Conservation (phyloP, 2,113 vertebrate species). For the Rhabdomys dilectus region DNA sequence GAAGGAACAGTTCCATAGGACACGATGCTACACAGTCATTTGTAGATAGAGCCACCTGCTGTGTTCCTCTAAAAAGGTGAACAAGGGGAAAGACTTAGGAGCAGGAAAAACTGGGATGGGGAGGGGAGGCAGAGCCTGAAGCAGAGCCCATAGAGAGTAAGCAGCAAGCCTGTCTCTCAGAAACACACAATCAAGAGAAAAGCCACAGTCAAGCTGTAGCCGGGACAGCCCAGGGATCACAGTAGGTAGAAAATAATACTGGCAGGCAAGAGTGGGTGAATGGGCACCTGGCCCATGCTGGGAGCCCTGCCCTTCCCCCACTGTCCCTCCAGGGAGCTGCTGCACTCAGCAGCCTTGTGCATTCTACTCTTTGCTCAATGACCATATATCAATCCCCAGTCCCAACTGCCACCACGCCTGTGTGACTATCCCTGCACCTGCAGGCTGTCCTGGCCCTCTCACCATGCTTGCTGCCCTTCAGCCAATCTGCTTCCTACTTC, state of each 20-base stretch:
- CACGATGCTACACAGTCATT: rapidly evolving
- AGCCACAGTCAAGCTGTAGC: too few relatives aligned
- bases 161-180: neutral
- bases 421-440: too few relatives aligned
- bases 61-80: rapidly evolving
- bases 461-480: rapidly evolving
- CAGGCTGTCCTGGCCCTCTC: neutral
- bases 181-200: too few relatives aligned
- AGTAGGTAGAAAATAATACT: too few relatives aligned
- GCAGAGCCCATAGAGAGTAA: neutral
- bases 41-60: rapidly evolving
- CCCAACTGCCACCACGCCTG: rapidly evolving
- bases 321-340: neutral
- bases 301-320: rapidly evolving
- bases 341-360: too few relatives aligned
- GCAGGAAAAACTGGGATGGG: rapidly evolving
- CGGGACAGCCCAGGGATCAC: neutral
- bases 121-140: neutral
- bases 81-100: neutral
- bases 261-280: too few relatives aligned
- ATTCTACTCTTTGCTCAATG: neutral
- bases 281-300: rapidly evolving
- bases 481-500: neutral
- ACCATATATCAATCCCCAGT: rapidly evolving
- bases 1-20: rapidly evolving